Evolutionary conservation across 2,113 vertebrate species (phyloP).

Genomic region (Lamprotornis superbus): DNA sequence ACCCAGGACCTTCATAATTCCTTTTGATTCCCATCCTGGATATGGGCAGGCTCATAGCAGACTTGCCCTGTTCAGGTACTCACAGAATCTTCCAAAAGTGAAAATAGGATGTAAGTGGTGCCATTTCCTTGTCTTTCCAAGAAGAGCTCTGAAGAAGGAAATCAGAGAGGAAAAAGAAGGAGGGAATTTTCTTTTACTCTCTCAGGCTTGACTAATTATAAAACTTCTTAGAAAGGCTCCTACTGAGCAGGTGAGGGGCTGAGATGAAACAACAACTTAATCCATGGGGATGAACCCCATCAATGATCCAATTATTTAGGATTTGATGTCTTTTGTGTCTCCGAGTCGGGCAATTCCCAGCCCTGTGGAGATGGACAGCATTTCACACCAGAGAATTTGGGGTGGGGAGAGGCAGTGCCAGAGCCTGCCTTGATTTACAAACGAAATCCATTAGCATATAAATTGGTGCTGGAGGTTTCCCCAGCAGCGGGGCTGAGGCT

Average conservation of each 20-base stretch:
- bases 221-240: not conserved
- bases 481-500: not conserved
- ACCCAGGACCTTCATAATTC: not conserved
- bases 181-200: not conserved
- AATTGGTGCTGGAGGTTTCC: conserved; percentile 43
- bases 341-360: not conserved
- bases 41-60: not conserved
- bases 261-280: conserved; percentile 35
- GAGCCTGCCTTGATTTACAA: conserved; percentile 49
- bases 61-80: not conserved
- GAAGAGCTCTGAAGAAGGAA: not conserved
- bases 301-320: conserved; percentile 57
- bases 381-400: not conserved
- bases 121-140: not conserved
- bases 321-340: conserved; percentile 4
- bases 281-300: conserved; percentile 15
- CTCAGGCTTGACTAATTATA: not conserved
- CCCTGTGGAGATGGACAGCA: not conserved
- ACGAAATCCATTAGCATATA: conserved; percentile 58
- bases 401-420: not conserved
- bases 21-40: not conserved
- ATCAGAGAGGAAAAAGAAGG: not conserved
- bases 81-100: not conserved
- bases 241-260: conserved; percentile 3
- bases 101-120: not conserved